These are phyloP conservation scores for Naso thynnoides DNA, from an alignment of 2,797 vertebrate species.

Conservation along the genomic window DNA sequence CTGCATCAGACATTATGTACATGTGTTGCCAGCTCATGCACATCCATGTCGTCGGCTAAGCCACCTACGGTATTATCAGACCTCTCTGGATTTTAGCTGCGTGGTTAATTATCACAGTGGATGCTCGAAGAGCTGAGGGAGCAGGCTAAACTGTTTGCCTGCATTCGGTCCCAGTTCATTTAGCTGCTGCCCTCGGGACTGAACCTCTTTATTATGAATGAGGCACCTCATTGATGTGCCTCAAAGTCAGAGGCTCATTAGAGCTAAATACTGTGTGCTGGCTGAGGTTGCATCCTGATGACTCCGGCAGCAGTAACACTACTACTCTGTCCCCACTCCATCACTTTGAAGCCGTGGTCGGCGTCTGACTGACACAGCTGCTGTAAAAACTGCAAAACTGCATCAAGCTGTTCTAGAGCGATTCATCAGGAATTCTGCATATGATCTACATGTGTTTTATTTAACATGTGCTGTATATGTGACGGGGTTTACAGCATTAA, in stretches of 20 bases:
- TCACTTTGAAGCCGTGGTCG: constrained; percentile 23
- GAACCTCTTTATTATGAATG: constrained; percentile 77
- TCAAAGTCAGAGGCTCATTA: constrained; percentile 79
- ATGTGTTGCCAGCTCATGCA: constrained; percentile 1
- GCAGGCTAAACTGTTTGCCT: constrained; percentile 76
- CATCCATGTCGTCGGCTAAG: constrained; percentile 15
- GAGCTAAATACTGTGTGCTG: constrained; percentile 67
- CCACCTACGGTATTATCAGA: constrained; percentile 22
- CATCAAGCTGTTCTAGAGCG: background rate
- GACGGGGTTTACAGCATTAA: constrained; percentile 12
- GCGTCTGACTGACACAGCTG: background rate
- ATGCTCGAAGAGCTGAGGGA: constrained; percentile 61
- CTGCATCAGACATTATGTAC: constrained; percentile 29
- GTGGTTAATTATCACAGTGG: constrained; percentile 64
- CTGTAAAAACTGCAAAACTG: background rate
- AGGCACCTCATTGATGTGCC: constrained; percentile 73
- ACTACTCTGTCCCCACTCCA: constrained; percentile 18
- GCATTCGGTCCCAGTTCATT: constrained; percentile 77
- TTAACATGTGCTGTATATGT: constrained; percentile 4
- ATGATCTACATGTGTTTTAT: constrained; percentile 5
- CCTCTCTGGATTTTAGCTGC: constrained; percentile 42
- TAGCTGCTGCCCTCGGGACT: constrained; percentile 69
- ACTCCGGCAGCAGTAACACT: constrained; percentile 41
- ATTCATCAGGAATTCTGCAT: background rate
- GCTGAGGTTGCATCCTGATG: constrained; percentile 64